A percentile compares a stretch with the other conserved stretches of the same genome.
Evolutionary conservation across 2,888 invertebrate genomes (phyloP).

Genomic region (Drosophila seclusa): DNA sequence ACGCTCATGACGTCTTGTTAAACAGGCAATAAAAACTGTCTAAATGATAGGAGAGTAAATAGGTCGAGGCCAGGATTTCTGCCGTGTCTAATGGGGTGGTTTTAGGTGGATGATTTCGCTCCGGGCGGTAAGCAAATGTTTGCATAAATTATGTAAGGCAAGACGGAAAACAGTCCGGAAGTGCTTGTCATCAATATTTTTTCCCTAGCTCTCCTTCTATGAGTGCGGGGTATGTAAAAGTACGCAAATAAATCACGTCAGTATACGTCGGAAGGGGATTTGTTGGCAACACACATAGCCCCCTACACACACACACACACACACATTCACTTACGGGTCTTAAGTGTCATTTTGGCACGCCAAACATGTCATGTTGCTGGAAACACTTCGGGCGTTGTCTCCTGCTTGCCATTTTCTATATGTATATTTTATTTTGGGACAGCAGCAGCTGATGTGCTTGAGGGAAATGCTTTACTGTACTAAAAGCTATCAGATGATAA

Average conservation of each 20-base stretch:
- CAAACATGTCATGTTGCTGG: conserved; percentile 65
- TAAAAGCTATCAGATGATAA: conserved; percentile 45
- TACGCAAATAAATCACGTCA: conserved; percentile 53
- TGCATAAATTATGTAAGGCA: conserved; percentile 75
- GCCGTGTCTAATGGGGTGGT: conserved; percentile 44
- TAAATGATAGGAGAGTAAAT: conserved; percentile 56
- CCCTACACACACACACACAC: background rate
- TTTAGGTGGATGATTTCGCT: conserved; percentile 17
- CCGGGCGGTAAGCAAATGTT: conserved; percentile 61
- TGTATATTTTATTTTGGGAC: background rate
- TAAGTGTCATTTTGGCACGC: conserved; percentile 67
- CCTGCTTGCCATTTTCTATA: background rate
- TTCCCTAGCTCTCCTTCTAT: conserved; percentile 7
- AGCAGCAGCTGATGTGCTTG: conserved; percentile 27
- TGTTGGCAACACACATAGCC: conserved; percentile 5
- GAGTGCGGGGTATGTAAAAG: conserved; percentile 39
- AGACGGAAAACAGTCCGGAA: conserved; percentile 63
- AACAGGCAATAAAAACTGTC: conserved; percentile 65
- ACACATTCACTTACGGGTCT: conserved; percentile 35
- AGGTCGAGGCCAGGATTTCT: conserved; percentile 29
- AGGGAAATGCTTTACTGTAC: conserved; percentile 23
- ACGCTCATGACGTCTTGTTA: conserved; percentile 68
- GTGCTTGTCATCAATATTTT: conserved; percentile 78
- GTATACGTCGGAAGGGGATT: conserved; percentile 13
- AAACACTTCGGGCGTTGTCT: conserved; percentile 32